Evolutionary conservation across 2,888 invertebrate species (phyloP).

Genomic region (Elegia similella): DNA sequence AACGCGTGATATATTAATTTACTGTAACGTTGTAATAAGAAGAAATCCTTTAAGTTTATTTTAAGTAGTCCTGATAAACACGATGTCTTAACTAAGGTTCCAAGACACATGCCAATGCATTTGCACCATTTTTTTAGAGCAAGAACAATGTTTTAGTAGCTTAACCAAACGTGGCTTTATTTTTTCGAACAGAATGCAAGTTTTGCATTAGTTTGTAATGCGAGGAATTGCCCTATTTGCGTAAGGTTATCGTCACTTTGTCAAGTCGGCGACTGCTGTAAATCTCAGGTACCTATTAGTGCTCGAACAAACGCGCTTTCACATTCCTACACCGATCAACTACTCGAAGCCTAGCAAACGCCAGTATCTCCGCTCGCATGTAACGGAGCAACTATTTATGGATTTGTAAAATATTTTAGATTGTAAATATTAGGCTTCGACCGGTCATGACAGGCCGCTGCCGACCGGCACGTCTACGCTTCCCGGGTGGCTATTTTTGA

Average conservation of each 20-base stretch:
- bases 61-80: background rate
- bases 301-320: background rate
- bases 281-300: background rate
- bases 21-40: background rate
- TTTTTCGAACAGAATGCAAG: constrained; percentile 5
- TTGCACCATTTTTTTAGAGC: background rate
- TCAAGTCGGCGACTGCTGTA: background rate
- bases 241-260: background rate
- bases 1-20: constrained; percentile 7
- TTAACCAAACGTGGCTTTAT: background rate
- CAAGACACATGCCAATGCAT: background rate
- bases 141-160: constrained; percentile 2
- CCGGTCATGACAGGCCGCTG: background rate
- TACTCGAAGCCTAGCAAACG: constrained; percentile 22
- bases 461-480: background rate
- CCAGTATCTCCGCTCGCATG: constrained; percentile 8
- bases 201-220: background rate
- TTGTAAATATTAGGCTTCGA: background rate
- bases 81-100: background rate
- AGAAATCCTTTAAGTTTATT: background rate
- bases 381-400: background rate
- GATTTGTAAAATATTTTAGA: constrained; percentile 7
- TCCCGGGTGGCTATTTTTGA: too few species aligned
- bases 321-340: constrained; percentile 9
- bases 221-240: background rate